Percentiles rank a stretch among this genome's conserved stretches.
phyloP scores from a whole-genome alignment of 1,140 invertebrate genomes.

The Arctopsyche grandis region DNA sequence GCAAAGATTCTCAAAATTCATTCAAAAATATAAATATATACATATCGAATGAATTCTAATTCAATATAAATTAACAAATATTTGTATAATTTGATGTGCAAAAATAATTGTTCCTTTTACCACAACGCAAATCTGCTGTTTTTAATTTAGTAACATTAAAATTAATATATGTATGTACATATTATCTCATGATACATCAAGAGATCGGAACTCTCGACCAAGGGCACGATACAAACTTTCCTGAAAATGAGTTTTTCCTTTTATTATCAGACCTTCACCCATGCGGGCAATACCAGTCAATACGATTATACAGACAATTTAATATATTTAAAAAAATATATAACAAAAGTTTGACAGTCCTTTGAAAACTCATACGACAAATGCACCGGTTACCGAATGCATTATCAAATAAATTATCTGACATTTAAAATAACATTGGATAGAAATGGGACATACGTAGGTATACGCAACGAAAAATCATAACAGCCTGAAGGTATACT shows the following conservation, averaged over 20 bases:
- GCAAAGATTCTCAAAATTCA: neutral
- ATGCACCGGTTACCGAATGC: neutral
- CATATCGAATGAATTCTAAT: no score
- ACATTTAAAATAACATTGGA: constrained; percentile 10
- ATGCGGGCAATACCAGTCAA: no score
- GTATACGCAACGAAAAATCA: constrained; percentile 15
- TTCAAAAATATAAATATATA: neutral
- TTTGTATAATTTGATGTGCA: neutral
- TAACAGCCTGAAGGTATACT: neutral
- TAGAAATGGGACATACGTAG: constrained; percentile 12
- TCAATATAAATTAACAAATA: no score
- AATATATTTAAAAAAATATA: neutral
- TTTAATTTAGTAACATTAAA: no score
- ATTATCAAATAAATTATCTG: constrained; percentile 21
- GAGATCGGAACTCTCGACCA: no score
- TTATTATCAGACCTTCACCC: no score
- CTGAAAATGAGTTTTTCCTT: no score
- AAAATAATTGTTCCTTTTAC: neutral
- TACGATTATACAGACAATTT: no score
- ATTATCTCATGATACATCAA: no score
- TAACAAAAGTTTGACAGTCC: neutral
- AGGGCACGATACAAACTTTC: no score
- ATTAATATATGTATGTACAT: no score
- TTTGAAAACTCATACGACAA: neutral
- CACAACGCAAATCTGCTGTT: no score